Conservation (phyloP, 2,888 invertebrate species). For the Scelioninae gen. 1 region DNA sequence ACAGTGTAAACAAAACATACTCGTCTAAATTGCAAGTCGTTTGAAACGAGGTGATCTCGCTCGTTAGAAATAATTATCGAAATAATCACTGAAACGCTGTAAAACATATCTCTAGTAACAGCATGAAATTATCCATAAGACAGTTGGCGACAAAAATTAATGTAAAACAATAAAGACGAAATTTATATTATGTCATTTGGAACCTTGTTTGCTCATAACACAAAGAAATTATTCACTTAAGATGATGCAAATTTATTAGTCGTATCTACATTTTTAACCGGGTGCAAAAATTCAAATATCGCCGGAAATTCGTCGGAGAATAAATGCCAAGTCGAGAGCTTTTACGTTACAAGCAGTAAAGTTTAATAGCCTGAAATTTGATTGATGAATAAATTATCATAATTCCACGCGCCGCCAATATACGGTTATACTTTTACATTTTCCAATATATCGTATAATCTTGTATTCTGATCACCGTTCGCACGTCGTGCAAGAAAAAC, state of each 20-base stretch:
- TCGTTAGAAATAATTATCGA: conserved; percentile 33
- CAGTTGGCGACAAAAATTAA: conserved; percentile 10
- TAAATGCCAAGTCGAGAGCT: conserved; percentile 41
- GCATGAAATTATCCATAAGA: conserved; percentile 15
- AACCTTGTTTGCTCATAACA: conserved; percentile 26
- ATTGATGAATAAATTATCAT: conserved; percentile 64
- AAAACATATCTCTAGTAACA: conserved; percentile 10
- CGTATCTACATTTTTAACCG: conserved; percentile 41
- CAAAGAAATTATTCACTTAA: conserved; percentile 42
- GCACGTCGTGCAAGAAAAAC: conserved; percentile 35
- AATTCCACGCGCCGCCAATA: conserved; percentile 34
- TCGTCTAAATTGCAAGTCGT: conserved; percentile 12
- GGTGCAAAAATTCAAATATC: conserved; percentile 43
- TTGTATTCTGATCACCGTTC: conserved; percentile 58
- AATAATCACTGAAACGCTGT: conserved; percentile 3
- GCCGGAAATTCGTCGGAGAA: conserved; percentile 28
- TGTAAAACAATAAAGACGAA: conserved; percentile 9
- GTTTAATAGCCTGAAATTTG: conserved; percentile 55
- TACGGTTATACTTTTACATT: conserved; percentile 48
- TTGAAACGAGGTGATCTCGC: conserved; percentile 10
- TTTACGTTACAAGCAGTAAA: conserved; percentile 28
- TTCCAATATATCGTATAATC: conserved; percentile 56
- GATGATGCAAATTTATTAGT: conserved; percentile 37
- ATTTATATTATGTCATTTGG: conserved; percentile 11
- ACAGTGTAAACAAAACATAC: conserved; percentile 17